Percentiles rank a stretch among this genome's conserved stretches.
Evolutionary conservation across 30 jellyfish, hydroid and myxozoan genomes (phyloP).

Genomic region (Aurelia aurita): DNA sequence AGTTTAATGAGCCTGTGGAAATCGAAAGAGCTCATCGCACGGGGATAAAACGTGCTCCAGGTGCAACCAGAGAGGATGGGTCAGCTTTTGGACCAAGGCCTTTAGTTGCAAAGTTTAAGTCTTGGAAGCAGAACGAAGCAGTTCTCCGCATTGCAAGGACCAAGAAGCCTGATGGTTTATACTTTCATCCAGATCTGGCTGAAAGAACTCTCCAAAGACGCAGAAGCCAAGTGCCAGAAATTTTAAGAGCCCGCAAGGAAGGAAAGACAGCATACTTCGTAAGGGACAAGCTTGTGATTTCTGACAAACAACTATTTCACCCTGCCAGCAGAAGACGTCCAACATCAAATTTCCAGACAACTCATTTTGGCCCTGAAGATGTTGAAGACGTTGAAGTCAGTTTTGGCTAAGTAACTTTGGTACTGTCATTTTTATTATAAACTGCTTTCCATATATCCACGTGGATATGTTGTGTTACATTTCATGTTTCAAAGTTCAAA

Average conservation of each 20-base stretch:
- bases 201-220: conserved; percentile 52
- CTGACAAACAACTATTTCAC: conserved; percentile 1
- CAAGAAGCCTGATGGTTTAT: conserved; percentile 48
- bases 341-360: conserved; percentile 31
- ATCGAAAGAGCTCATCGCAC: conserved; percentile 25
- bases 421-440: background rate
- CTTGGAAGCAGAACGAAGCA: conserved; percentile 42
- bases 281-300: conserved; percentile 43
- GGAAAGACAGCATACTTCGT: conserved; percentile 52
- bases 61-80: conserved; percentile 33
- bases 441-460: no score
- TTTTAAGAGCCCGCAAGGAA: conserved; percentile 34
- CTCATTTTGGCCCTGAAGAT: conserved; percentile 39
- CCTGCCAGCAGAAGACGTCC: conserved; percentile 3
- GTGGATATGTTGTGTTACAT: no score
- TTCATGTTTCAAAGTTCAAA: background rate
- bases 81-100: conserved; percentile 44
- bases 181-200: conserved; percentile 45
- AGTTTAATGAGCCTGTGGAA: background rate
- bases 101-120: conserved; percentile 23
- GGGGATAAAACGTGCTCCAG: conserved; percentile 34
- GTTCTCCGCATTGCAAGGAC: conserved; percentile 36
- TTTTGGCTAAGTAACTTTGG: background rate
- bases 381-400: conserved; percentile 48
- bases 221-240: conserved; percentile 35